These are phyloP conservation scores for Neocrepidodera transversa DNA, from an alignment of 2,888 invertebrate genomes.

Conservation along the genomic window DNA sequence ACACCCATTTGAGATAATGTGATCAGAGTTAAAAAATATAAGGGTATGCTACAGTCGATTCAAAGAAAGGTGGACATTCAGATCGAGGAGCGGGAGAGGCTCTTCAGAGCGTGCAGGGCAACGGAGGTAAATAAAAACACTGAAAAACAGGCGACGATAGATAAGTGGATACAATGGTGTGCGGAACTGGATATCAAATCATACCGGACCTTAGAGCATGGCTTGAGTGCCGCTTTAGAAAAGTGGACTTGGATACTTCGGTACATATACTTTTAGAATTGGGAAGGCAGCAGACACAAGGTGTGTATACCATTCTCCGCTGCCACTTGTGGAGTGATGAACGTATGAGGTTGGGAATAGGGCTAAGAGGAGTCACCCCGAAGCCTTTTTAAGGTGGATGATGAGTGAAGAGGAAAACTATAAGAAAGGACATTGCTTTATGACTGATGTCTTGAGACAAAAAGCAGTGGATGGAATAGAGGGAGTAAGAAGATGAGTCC, in stretches of 20 bases:
- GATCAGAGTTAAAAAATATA: background rate
- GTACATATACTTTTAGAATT: background rate
- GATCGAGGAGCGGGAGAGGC: background rate
- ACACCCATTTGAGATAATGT: conserved; percentile 18
- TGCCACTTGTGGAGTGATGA: too few relatives aligned
- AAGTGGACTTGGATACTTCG: conserved; percentile 1
- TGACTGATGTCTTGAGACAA: too few relatives aligned
- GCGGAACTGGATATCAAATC: background rate
- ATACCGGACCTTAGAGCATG: background rate
- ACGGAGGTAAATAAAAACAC: background rate
- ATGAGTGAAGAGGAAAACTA: too few relatives aligned
- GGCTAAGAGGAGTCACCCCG: too few relatives aligned
- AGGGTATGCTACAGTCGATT: background rate
- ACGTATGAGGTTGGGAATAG: too few relatives aligned
- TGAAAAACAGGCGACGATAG: background rate
- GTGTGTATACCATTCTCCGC: too few relatives aligned
- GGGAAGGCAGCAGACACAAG: background rate
- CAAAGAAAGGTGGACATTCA: background rate
- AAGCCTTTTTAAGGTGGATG: too few relatives aligned
- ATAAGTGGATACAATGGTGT: background rate
- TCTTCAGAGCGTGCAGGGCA: background rate
- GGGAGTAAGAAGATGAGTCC: too few relatives aligned
- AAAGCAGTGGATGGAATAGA: too few relatives aligned
- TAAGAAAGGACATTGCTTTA: too few relatives aligned
- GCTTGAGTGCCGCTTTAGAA: background rate